Evolutionary conservation across 2,888 invertebrate genomes (phyloP).

Genomic region (Drosophila siamana): DNA sequence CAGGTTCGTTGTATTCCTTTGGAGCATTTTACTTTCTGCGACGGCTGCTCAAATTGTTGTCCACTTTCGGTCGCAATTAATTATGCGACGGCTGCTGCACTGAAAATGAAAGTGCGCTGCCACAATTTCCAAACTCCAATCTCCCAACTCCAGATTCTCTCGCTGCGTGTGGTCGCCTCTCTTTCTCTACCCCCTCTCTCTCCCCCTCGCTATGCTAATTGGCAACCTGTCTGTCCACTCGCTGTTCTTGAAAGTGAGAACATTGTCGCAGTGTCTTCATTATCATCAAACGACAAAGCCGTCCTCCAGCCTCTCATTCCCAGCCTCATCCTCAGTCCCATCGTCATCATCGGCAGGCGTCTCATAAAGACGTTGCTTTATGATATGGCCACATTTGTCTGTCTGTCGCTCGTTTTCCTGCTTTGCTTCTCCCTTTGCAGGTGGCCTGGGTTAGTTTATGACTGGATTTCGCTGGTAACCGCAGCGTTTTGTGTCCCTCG

Average conservation of each 20-base stretch:
- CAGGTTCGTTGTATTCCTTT: constrained; percentile 71
- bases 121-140: constrained; percentile 19
- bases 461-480: constrained; percentile 49
- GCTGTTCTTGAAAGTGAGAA: constrained; percentile 29
- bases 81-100: constrained; percentile 73
- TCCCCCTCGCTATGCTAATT: constrained; percentile 2
- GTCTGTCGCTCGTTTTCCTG: background rate
- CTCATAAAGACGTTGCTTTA: constrained; percentile 71
- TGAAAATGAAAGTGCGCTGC: constrained; percentile 77
- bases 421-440: constrained; percentile 3
- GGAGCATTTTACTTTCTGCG: constrained; percentile 75
- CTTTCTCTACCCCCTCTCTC: background rate
- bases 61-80: constrained; percentile 83
- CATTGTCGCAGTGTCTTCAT: constrained; percentile 38
- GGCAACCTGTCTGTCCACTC: constrained; percentile 9
- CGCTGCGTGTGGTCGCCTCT: constrained; percentile 3
- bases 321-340: background rate
- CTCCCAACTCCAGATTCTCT: background rate
- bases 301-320: constrained; percentile 12
- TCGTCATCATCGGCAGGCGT: constrained; percentile 39
- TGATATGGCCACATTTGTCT: constrained; percentile 24
- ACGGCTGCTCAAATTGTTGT: constrained; percentile 73
- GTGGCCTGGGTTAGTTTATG: constrained; percentile 22
- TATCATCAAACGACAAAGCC: constrained; percentile 37
- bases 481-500: constrained; percentile 51